A percentile compares a stretch with the other conserved stretches of the same genome.
phyloP scores from a whole-genome alignment of 2,888 invertebrate genomes.

The Gasteruption jaculator region DNA sequence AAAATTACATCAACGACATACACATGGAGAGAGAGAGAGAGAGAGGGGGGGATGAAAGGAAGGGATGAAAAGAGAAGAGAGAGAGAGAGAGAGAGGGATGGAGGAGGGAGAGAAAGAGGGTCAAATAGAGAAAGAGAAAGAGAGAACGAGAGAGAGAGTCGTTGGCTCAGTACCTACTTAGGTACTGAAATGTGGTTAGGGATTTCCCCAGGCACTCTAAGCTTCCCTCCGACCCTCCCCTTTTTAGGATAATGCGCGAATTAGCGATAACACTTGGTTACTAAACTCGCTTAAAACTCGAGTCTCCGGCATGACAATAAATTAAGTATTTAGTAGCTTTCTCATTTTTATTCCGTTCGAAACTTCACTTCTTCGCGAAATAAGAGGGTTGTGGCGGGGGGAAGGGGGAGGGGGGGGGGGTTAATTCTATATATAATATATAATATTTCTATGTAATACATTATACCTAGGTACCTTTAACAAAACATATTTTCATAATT shows the following conservation, averaged over 20 bases:
- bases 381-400: no score
- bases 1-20: conserved; percentile 32
- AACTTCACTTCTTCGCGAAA: not conserved
- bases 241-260: no score
- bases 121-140: not conserved
- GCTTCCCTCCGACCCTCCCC: conserved; percentile 13
- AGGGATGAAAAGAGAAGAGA: not conserved
- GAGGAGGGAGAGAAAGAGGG: not conserved
- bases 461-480: no score
- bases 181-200: conserved; percentile 27
- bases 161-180: conserved; percentile 22
- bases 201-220: conserved; percentile 25
- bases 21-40: conserved; percentile 13
- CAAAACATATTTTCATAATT: no score
- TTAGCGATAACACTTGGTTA: no score
- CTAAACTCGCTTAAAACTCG: no score
- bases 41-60: not conserved
- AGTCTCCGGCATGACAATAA: no score
- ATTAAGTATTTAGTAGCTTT: no score
- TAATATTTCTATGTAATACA: no score
- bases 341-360: not conserved
- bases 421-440: no score
- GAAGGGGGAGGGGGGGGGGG: no score
- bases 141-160: no score
- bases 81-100: not conserved